A percentile compares a stretch with the other conserved stretches of the same genome.
phyloP scores from a whole-genome alignment of 2,797 vertebrate genomes.

The Centroberyx gerrardi region DNA sequence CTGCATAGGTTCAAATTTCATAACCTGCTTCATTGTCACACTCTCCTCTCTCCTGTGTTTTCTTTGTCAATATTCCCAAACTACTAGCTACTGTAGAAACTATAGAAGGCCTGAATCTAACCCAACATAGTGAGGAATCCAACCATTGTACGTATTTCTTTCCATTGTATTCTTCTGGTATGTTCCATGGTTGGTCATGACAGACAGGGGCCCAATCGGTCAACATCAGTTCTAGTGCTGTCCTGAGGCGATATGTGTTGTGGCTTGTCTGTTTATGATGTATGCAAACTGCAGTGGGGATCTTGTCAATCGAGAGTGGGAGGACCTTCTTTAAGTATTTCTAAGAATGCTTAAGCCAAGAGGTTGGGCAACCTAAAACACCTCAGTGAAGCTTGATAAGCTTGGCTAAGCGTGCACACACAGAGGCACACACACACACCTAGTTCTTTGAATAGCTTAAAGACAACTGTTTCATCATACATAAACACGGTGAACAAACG shows the following conservation, averaged over 20 bases:
- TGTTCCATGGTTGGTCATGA: constrained; percentile 49
- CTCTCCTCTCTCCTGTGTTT: neutral
- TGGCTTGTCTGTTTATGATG: constrained; percentile 63
- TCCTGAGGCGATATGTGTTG: constrained; percentile 68
- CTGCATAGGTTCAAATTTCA: no score
- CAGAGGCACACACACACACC: constrained; percentile 1
- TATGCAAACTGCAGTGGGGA: constrained; percentile 44
- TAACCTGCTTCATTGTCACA: no score
- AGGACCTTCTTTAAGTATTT: constrained; percentile 37
- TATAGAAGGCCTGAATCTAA: neutral
- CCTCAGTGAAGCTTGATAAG: constrained; percentile 10
- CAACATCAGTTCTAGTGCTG: constrained; percentile 40
- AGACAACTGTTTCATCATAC: constrained; percentile 34
- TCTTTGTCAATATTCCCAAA: neutral
- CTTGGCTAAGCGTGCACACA: constrained; percentile 5
- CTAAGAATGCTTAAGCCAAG: constrained; percentile 22
- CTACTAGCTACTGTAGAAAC: no score
- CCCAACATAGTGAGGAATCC: neutral
- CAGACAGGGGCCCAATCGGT: constrained; percentile 52
- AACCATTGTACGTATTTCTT: neutral
- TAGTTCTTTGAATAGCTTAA: constrained; percentile 8
- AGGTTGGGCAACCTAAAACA: constrained; percentile 14
- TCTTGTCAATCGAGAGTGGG: constrained; percentile 15
- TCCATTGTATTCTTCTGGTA: constrained; percentile 46
- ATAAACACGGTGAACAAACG: constrained; percentile 29